These are phyloP conservation scores for Papilio machaon DNA, from an alignment of 1,140 invertebrate species.

Conservation along the genomic window DNA sequence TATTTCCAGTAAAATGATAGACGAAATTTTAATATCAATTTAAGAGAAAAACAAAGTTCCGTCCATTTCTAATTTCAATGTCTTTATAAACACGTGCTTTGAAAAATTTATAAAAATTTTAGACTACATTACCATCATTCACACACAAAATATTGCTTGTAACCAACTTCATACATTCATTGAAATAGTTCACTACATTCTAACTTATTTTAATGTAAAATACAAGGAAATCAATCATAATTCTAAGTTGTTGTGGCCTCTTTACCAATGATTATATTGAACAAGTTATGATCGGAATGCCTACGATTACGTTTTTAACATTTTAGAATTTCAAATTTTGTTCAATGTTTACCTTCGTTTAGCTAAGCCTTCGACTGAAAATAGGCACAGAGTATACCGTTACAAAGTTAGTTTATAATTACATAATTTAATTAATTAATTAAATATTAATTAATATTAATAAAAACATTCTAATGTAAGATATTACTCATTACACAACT, in stretches of 20 bases:
- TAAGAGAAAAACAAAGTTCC: background rate
- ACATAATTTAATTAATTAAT: background rate
- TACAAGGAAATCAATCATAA: background rate
- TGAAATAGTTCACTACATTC: constrained; percentile 26
- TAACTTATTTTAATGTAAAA: constrained; percentile 18
- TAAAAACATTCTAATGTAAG: no score
- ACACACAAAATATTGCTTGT: background rate
- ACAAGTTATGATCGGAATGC: constrained; percentile 1
- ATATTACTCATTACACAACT: no score
- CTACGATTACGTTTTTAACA: background rate
- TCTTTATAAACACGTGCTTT: constrained; percentile 2
- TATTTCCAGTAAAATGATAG: background rate
- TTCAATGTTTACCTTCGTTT: background rate
- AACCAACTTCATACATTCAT: background rate
- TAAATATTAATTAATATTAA: no score
- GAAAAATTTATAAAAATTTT: background rate
- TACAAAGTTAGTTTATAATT: background rate
- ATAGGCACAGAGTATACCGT: no score
- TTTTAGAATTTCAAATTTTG: background rate
- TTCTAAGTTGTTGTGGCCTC: background rate
- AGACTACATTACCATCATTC: background rate
- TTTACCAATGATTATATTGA: background rate
- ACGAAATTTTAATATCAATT: background rate
- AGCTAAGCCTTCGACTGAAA: background rate
- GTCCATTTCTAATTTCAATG: background rate